phyloP scores from a whole-genome alignment of 1,140 invertebrate genomes.

The Magallana gigas region DNA sequence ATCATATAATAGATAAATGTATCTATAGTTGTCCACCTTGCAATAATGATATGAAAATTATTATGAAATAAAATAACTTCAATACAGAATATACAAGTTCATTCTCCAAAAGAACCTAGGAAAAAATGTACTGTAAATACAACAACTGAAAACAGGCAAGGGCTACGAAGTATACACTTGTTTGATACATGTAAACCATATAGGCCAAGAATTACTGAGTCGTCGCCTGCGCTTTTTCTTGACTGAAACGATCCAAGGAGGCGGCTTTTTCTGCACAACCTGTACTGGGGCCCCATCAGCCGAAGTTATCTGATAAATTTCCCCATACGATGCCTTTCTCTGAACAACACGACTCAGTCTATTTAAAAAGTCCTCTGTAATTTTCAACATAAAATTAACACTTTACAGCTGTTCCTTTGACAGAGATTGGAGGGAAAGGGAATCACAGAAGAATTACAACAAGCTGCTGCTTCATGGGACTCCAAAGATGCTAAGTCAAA shows the following conservation, averaged over 20 bases:
- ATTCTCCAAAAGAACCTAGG: not conserved
- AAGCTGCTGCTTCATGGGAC: too few species aligned
- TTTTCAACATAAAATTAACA: not conserved
- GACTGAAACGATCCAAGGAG: slow-evolving; percentile 2
- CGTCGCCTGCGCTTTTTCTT: not conserved
- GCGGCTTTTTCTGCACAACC: slow-evolving; percentile 12
- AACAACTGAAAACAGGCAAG: not conserved
- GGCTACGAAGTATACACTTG: not conserved
- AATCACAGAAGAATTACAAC: too few species aligned
- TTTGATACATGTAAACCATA: not conserved
- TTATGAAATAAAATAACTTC: too few species aligned
- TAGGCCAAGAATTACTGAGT: not conserved
- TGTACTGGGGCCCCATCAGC: slow-evolving; percentile 2
- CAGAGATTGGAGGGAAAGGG: too few species aligned
- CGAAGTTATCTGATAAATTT: slow-evolving; percentile 19
- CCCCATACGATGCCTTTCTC: slow-evolving; percentile 1
- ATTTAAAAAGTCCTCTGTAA: slow-evolving; percentile 33
- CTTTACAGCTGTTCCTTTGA: not conserved
- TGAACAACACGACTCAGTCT: slow-evolving; percentile 38
- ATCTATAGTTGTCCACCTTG: too few species aligned
- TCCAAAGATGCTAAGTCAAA: too few species aligned
- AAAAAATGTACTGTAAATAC: not conserved
- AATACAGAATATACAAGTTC: not conserved
- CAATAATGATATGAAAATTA: too few species aligned
- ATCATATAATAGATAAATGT: too few species aligned